These are phyloP conservation scores for Melieria omissa DNA, from an alignment of 2,888 invertebrate genomes.

Conservation along the genomic window DNA sequence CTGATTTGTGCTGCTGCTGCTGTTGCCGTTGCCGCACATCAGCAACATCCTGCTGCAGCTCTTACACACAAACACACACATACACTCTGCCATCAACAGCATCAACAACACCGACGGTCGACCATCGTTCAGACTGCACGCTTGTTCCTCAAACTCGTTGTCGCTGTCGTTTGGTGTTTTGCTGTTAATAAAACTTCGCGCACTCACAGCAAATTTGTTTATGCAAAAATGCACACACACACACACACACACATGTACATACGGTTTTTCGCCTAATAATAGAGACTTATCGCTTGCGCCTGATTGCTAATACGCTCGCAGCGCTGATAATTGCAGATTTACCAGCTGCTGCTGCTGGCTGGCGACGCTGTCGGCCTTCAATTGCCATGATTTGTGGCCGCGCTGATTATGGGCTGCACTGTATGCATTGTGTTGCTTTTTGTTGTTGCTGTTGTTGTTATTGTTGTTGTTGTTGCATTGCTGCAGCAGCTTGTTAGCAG, in stretches of 20 bases:
- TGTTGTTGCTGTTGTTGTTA: not conserved
- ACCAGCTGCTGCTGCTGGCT: conserved; percentile 1
- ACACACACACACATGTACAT: too few relatives aligned
- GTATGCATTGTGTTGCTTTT: not conserved
- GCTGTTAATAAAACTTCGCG: too few relatives aligned
- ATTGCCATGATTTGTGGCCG: conserved; percentile 26
- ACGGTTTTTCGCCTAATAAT: too few relatives aligned
- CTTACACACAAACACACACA: too few relatives aligned
- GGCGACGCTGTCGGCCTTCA: conserved; percentile 13
- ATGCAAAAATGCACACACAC: too few relatives aligned
- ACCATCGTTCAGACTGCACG: too few relatives aligned
- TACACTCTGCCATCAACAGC: not conserved
- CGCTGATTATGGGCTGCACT: conserved; percentile 11
- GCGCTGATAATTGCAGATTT: conserved; percentile 28
- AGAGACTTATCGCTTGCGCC: too few relatives aligned
- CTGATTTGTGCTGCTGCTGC: not conserved
- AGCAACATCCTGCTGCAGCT: too few relatives aligned
- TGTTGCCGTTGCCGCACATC: too few relatives aligned
- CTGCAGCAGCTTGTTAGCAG: conserved; percentile 15
- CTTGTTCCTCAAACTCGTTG: too few relatives aligned
- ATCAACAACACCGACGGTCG: not conserved
- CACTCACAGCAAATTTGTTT: too few relatives aligned
- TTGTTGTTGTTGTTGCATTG: not conserved
- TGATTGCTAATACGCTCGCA: conserved; percentile 3
- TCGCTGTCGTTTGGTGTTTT: too few relatives aligned